Evolutionary conservation across 2,888 invertebrate species (phyloP).

Genomic region (Mythimna impura): DNA sequence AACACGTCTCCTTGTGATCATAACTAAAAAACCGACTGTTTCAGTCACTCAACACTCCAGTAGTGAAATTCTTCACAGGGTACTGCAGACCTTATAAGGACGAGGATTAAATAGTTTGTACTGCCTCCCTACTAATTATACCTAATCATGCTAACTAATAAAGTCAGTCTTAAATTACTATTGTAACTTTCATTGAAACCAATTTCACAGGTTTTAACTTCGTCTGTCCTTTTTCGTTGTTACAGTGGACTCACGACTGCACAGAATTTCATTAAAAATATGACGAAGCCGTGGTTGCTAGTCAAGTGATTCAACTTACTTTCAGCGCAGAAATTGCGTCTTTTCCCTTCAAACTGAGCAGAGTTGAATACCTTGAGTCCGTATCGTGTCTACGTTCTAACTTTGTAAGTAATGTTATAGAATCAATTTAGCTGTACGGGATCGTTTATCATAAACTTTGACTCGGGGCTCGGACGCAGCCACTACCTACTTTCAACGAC

Average conservation of each 20-base stretch:
- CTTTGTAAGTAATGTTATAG: background rate
- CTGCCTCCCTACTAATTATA: too few species aligned
- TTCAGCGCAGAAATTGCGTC: background rate
- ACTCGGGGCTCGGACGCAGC: background rate
- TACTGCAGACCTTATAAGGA: background rate
- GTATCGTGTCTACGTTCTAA: background rate
- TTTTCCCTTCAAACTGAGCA: background rate
- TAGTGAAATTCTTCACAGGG: background rate
- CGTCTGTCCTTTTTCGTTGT: background rate
- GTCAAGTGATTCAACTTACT: background rate
- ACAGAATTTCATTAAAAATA: background rate
- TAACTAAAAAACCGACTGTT: background rate
- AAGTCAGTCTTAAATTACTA: background rate
- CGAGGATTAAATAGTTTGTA: background rate
- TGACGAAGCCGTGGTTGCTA: background rate
- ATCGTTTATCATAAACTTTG: background rate
- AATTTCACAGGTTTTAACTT: background rate
- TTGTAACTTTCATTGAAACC: background rate
- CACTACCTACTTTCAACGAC: background rate
- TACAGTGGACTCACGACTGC: background rate
- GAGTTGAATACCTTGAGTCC: background rate
- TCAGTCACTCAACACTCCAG: background rate
- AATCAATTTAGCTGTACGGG: background rate
- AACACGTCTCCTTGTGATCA: background rate
- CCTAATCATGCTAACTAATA: background rate